Conservation (phyloP, 2,113 vertebrate species). For the Callionymus lyra region DNA sequence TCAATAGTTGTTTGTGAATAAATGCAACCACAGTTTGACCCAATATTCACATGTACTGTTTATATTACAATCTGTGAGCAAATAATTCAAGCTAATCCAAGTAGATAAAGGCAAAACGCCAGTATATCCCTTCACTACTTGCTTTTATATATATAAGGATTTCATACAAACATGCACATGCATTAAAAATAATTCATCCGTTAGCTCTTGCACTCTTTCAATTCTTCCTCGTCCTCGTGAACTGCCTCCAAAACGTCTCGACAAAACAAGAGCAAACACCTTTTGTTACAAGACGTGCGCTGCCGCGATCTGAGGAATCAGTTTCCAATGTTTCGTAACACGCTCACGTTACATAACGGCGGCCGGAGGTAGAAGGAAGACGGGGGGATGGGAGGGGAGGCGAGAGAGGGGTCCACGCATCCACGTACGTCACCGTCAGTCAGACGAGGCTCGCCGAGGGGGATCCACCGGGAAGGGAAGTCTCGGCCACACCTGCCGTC, state of each 20-base stretch:
- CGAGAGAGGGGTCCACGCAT: slow-evolving; percentile 18
- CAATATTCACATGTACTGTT: too few species aligned
- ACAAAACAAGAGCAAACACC: too few species aligned
- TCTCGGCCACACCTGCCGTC: slow-evolving; percentile 12
- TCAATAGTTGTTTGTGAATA: too few species aligned
- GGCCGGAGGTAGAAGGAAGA: slow-evolving; percentile 17
- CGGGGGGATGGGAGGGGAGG: slow-evolving; percentile 10
- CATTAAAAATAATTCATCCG: slow-evolving; percentile 31
- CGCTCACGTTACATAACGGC: slow-evolving; percentile 57
- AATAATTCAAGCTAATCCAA: too few species aligned
- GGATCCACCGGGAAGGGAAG: slow-evolving; percentile 33
- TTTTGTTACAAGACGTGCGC: too few species aligned
- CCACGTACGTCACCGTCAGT: slow-evolving; percentile 39
- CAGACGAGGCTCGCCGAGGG: slow-evolving; percentile 11
- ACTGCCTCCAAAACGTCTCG: too few species aligned
- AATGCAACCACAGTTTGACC: too few species aligned
- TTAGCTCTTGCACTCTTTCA: slow-evolving; percentile 5
- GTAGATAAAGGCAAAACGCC: too few species aligned
- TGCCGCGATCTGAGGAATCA: too few species aligned
- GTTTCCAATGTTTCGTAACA: slow-evolving; percentile 55
- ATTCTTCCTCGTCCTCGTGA: too few species aligned
- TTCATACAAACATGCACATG: slow-evolving; percentile 23
- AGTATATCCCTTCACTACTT: slow-evolving; percentile 1
- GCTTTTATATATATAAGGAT: slow-evolving; percentile 12
- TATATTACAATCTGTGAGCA: too few species aligned